Evolutionary conservation across 2,797 vertebrate species (phyloP).

Genomic region (Rachycentron canadum): DNA sequence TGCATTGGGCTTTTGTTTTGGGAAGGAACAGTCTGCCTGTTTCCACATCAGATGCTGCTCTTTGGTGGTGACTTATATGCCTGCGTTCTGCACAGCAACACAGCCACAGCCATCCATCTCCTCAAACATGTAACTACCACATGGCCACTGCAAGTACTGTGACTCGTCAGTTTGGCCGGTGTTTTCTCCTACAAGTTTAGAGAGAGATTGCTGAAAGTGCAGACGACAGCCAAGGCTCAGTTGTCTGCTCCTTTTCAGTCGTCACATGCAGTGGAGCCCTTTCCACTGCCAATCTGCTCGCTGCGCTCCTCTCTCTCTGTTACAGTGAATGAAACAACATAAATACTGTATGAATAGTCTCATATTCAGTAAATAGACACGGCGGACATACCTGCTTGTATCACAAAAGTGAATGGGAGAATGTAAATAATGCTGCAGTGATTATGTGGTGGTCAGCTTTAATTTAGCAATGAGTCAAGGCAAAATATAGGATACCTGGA

Average conservation of each 20-base stretch:
- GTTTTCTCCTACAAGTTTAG: not conserved
- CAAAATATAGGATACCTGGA: not conserved
- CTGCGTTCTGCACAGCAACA: not conserved
- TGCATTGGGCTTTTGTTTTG: not conserved
- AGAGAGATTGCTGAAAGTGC: not conserved
- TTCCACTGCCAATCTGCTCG: not conserved
- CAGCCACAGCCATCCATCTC: no score
- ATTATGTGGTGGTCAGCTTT: not conserved
- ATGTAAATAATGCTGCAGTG: not conserved
- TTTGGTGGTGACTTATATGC: not conserved
- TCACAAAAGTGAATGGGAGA: not conserved
- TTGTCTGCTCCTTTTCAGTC: not conserved
- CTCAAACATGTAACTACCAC: not conserved
- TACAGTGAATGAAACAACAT: conserved; percentile 2
- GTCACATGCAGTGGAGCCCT: not conserved
- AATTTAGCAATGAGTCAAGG: not conserved
- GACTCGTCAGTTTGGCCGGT: not conserved
- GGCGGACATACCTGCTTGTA: not conserved
- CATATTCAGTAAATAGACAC: not conserved
- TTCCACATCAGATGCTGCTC: not conserved
- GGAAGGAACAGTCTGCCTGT: not conserved
- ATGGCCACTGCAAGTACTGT: not conserved
- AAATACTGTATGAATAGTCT: not conserved
- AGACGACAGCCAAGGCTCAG: not conserved
- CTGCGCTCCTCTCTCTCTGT: not conserved